Percentiles rank a stretch among this genome's conserved stretches.
phyloP scores from a whole-genome alignment of 2,113 vertebrate genomes.

The Taurulus bubalis region DNA sequence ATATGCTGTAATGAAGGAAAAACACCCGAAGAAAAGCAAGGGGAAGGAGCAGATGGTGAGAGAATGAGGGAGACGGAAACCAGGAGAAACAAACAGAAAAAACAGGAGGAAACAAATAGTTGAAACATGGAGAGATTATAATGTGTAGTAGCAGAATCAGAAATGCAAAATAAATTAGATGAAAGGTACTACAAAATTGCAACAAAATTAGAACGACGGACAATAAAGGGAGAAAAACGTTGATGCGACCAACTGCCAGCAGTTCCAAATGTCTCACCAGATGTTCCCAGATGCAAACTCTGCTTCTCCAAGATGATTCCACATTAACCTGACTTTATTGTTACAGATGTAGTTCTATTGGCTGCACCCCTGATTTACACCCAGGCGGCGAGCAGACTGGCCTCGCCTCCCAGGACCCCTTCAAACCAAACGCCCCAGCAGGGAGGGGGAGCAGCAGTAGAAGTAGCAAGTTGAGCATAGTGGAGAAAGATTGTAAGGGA shows the following conservation, averaged over 20 bases:
- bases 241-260: slow-evolving; percentile 40
- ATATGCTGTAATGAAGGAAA: slow-evolving; percentile 35
- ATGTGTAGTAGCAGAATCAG: not conserved
- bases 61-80: slow-evolving; percentile 31
- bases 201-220: slow-evolving; percentile 26
- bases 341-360: slow-evolving; percentile 79
- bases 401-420: slow-evolving; percentile 58
- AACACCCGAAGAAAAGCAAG: slow-evolving; percentile 9
- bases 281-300: slow-evolving; percentile 77
- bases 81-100: slow-evolving; percentile 1
- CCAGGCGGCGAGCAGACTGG: slow-evolving; percentile 46
- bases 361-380: slow-evolving; percentile 71
- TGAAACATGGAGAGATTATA: slow-evolving; percentile 28
- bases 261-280: slow-evolving; percentile 78
- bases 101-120: slow-evolving; percentile 18
- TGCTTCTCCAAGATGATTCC: slow-evolving; percentile 64
- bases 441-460: slow-evolving; percentile 43
- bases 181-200: slow-evolving; percentile 18
- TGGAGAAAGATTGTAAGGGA: slow-evolving; percentile 55
- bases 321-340: slow-evolving; percentile 77
- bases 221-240: slow-evolving; percentile 54
- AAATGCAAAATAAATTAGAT: slow-evolving; percentile 29
- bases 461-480: slow-evolving; percentile 43
- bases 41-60: slow-evolving; percentile 52
- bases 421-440: slow-evolving; percentile 47